Percentiles rank a stretch among this genome's conserved stretches.
Conservation (phyloP, 2,113 vertebrate species). For the Leptodactylus fuscus region DNA sequence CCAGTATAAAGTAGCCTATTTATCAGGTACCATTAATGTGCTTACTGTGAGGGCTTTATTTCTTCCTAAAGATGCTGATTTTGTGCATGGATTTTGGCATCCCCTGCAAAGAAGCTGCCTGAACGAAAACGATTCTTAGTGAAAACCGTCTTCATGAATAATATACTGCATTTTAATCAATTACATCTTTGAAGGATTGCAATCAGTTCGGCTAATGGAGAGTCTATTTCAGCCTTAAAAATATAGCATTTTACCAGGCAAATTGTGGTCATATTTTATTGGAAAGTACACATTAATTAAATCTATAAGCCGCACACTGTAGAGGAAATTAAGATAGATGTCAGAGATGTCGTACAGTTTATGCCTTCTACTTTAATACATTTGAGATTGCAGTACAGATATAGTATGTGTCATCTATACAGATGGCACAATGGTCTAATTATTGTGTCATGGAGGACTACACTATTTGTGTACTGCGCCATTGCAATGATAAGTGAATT, state of each 20-base stretch:
- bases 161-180: conserved; percentile 42
- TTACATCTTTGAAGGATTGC: conserved; percentile 44
- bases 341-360: neutral
- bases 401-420: too few relatives aligned
- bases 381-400: too few relatives aligned
- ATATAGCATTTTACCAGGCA: neutral
- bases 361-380: too few relatives aligned
- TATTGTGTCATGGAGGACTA: too few relatives aligned
- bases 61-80: conserved; percentile 23
- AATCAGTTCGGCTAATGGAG: conserved; percentile 14
- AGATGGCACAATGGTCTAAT: too few relatives aligned
- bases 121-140: conserved; percentile 23
- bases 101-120: conserved; percentile 1
- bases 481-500: too few relatives aligned
- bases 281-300: neutral
- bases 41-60: neutral
- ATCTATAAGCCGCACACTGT: neutral
- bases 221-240: neutral
- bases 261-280: neutral
- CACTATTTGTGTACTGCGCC: too few relatives aligned
- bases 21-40: conserved; percentile 8
- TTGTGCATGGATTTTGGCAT: conserved; percentile 31
- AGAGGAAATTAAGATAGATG: neutral
- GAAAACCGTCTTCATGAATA: conserved; percentile 36
- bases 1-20: neutral